Percentiles rank a stretch among this genome's conserved stretches.
Conservation (phyloP, 2,888 invertebrate genomes). For the Pyrocoelia pectoralis region DNA sequence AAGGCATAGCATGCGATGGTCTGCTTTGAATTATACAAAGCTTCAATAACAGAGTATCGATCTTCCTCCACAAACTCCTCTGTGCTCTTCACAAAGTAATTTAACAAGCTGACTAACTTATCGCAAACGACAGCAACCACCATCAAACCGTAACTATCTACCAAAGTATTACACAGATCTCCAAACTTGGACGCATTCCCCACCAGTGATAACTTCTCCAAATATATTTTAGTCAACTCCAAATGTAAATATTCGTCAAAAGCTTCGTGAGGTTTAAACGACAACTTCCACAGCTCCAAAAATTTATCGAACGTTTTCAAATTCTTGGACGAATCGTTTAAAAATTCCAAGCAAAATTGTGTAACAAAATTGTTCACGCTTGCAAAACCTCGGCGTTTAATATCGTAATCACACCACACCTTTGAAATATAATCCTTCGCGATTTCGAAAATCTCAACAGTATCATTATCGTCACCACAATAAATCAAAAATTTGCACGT, state of each 20-base stretch:
- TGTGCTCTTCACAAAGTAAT: slow-evolving; percentile 8
- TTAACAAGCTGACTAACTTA: not conserved
- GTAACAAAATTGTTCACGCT: slow-evolving; percentile 2
- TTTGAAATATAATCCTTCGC: not conserved
- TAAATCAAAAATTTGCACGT: slow-evolving; percentile 14
- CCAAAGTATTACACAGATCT: slow-evolving; percentile 1
- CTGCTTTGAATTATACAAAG: not conserved
- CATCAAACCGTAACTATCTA: slow-evolving; percentile 6
- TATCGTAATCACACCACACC: not conserved
- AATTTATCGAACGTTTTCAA: not conserved
- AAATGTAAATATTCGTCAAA: slow-evolving; percentile 22
- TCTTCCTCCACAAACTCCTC: not conserved
- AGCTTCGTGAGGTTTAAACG: slow-evolving; percentile 17
- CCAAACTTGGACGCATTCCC: not conserved
- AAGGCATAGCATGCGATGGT: not conserved
- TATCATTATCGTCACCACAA: not conserved
- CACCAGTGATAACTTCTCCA: not conserved
- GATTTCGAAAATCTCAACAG: not conserved
- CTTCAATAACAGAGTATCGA: not conserved
- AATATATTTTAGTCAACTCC: slow-evolving; percentile 6
- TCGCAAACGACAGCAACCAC: not conserved
- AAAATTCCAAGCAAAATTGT: slow-evolving; percentile 15
- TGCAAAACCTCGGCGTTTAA: not conserved
- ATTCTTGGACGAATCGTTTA: not conserved
- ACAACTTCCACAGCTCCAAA: slow-evolving; percentile 11